A percentile compares a stretch with the other conserved stretches of the same genome.
phyloP scores from a whole-genome alignment of 2,113 vertebrate genomes.

The Abramis brama region DNA sequence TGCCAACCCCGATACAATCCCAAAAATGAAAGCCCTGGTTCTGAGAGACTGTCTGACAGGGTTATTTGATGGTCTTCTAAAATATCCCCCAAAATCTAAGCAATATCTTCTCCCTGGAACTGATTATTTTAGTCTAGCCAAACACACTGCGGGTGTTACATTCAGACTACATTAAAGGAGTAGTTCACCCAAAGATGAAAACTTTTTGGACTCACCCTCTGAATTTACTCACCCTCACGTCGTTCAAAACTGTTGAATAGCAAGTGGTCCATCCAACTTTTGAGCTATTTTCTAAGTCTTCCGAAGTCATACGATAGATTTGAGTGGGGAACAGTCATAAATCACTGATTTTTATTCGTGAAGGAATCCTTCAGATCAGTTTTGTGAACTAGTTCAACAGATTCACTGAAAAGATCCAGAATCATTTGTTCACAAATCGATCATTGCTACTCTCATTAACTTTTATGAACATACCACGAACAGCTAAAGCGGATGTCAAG shows the following conservation, averaged over 20 bases:
- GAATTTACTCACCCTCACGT: no score
- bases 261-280: background rate
- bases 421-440: no score
- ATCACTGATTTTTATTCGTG: background rate
- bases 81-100: slow-evolving; percentile 35
- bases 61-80: slow-evolving; percentile 33
- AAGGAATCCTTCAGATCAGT: no score
- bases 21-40: slow-evolving; percentile 42
- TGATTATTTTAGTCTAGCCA: slow-evolving; percentile 2
- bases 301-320: no score
- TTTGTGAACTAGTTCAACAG: no score
- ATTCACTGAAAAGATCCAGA: no score
- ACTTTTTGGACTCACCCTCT: no score
- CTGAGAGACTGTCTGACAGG: slow-evolving; percentile 36
- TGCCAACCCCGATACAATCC: slow-evolving; percentile 33
- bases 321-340: no score
- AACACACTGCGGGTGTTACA: slow-evolving; percentile 13
- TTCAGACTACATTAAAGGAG: background rate
- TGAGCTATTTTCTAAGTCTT: background rate
- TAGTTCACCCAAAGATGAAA: background rate
- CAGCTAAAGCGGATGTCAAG: no score
- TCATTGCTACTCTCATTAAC: no score
- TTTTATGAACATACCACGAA: no score
- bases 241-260: background rate
- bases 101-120: slow-evolving; percentile 15